Conservation (phyloP, 2,113 vertebrate genomes). For the Cichladusa arquata region DNA sequence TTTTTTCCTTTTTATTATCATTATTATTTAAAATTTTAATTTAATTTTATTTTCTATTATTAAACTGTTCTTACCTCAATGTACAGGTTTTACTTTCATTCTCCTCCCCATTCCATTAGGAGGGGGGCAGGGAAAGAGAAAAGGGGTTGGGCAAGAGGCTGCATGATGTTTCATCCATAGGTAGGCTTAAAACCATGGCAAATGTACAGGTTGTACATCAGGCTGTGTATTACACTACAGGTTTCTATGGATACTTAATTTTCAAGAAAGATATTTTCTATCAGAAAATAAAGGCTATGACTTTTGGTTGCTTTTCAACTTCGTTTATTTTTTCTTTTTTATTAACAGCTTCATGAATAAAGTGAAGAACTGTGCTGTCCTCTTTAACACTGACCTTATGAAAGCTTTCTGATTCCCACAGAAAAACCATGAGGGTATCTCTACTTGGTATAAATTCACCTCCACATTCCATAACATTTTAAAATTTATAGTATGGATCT, state of each 20-base stretch:
- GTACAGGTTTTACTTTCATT: not conserved
- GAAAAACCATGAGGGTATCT: not conserved
- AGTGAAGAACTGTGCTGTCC: not conserved
- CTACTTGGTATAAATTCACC: not conserved
- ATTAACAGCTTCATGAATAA: not conserved
- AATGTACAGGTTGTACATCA: not conserved
- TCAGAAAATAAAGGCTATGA: not conserved
- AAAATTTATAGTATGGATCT: not conserved
- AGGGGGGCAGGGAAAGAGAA: rapidly evolving
- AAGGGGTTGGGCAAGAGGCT: not conserved
- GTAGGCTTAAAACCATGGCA: not conserved
- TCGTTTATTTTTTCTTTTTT: not conserved
- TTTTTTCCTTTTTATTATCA: not conserved
- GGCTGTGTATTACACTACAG: not conserved
- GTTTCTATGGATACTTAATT: not conserved
- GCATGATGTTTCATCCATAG: not conserved
- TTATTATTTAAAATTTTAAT: not conserved
- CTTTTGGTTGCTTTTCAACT: not conserved
- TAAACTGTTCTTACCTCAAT: not conserved
- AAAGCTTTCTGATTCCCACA: not conserved
- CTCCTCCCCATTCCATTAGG: not conserved
- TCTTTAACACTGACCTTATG: not conserved
- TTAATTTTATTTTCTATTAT: not conserved
- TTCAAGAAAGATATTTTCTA: not conserved
- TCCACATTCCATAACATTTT: not conserved